Percentiles rank a stretch among this genome's conserved stretches.
Evolutionary conservation across 1,140 invertebrate genomes (phyloP).

Genomic region (Dreissena polymorpha): DNA sequence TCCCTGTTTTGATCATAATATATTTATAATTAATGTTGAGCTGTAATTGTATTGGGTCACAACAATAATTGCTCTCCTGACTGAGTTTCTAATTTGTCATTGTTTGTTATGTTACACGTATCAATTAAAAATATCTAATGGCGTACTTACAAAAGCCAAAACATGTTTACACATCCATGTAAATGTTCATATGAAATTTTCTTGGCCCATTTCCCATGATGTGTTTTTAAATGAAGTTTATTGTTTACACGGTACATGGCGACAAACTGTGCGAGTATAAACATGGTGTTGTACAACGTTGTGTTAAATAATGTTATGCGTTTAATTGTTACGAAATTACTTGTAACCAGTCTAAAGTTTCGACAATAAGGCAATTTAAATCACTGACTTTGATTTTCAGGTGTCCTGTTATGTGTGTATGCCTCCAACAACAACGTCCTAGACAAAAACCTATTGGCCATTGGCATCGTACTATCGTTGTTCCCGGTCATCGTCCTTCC

Average conservation of each 20-base stretch:
- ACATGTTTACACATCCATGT: too few relatives aligned
- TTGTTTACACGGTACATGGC: background rate
- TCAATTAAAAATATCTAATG: too few relatives aligned
- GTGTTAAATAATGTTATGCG: background rate
- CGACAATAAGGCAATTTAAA: background rate
- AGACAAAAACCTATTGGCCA: constrained; percentile 4
- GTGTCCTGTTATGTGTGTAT: constrained; percentile 19
- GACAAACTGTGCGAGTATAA: background rate
- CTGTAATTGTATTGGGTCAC: too few relatives aligned
- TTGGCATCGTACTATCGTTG: constrained; percentile 13
- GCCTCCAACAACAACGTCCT: constrained; percentile 1
- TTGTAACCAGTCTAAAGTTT: background rate
- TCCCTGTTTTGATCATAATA: too few relatives aligned
- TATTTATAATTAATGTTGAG: too few relatives aligned
- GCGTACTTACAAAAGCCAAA: too few relatives aligned
- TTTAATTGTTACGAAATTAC: background rate
- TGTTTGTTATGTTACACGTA: too few relatives aligned
- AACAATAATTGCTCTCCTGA: too few relatives aligned
- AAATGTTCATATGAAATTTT: too few relatives aligned
- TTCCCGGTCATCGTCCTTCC: constrained; percentile 10
- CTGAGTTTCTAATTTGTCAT: too few relatives aligned
- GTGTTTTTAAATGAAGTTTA: background rate
- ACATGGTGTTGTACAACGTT: background rate
- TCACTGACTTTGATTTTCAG: background rate
- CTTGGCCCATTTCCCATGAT: too few relatives aligned